Evolutionary conservation across 2,888 invertebrate species (phyloP), one percentile per base, ranked within the genome.

Genomic region (Endotricha flammealis): DNA sequence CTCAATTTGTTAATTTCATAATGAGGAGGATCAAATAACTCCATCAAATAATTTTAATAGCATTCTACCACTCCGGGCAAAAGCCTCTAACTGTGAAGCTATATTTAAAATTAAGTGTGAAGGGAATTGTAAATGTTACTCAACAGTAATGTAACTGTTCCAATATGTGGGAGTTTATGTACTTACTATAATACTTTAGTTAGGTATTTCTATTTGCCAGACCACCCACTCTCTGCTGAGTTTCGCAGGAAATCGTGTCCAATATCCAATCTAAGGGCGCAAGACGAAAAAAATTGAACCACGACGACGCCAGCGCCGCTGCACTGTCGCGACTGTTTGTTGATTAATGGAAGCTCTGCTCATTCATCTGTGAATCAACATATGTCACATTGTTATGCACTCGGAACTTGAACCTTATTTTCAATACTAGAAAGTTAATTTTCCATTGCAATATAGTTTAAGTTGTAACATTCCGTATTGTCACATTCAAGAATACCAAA

Each of bases 261-360:
- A 81, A 81, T 80, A 81, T 75, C 79, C 78, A 81, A 74, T 75
- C 77, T 83, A 80, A 81, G 81, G 82, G 79, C 72, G 78, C 68
- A 81, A 70, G 73, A 79, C 73, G 75, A 80, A 83, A 83, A 81
- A 85, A 82, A 82, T 71, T 71, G 73, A 74, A 72, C 71, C 68
- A 67, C 80, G 81, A 67, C 80, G 81, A 80, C 78, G 78, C 73
- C 75, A 75, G 73, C 68, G 65, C 64, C 50, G 70, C 65, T 78
- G 81, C 82, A 82, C 77, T 79, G 85, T 85, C 85, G 83, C 83
- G 85, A 79, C 80, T 79, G 72, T 63, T 72, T 64, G 62, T 77
- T 86, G 85, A 86, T 86, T 86, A 85, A 86, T 86, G 85, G 76
- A 80, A 78, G 64, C 71, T 66, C 63, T 72, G 76, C 57, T 74